These are phyloP conservation scores for Cryptus viduatorius DNA, from an alignment of 2,888 invertebrate species.

Conservation along the genomic window DNA sequence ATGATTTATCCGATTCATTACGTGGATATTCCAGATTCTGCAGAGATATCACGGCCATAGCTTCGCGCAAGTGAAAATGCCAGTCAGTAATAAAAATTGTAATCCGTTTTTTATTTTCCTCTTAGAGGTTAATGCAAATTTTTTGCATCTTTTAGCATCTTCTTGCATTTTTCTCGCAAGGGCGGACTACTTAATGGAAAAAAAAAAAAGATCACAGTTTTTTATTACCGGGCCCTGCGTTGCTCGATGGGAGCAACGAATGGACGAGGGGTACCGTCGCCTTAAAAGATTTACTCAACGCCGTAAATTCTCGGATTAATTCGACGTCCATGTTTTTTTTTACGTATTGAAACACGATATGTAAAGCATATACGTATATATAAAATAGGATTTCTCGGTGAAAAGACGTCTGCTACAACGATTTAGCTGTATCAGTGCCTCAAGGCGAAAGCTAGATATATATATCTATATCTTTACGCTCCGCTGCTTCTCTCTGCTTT, in stretches of 20 bases:
- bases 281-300: not conserved
- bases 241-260: not conserved
- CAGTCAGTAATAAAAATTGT: too few species aligned
- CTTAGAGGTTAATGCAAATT: too few species aligned
- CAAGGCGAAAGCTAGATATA: slow-evolving; percentile 2
- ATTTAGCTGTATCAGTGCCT: slow-evolving; percentile 31
- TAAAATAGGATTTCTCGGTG: slow-evolving; percentile 11
- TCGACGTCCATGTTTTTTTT: not conserved
- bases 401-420: slow-evolving; percentile 25
- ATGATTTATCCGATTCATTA: too few species aligned
- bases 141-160: too few species aligned
- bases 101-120: too few species aligned
- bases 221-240: not conserved
- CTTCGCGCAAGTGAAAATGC: too few species aligned
- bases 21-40: too few species aligned
- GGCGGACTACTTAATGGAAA: too few species aligned
- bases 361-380: not conserved
- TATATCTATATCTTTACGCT: not conserved
- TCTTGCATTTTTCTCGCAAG: too few species aligned
- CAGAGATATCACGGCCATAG: too few species aligned
- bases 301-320: slow-evolving; percentile 5
- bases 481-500: slow-evolving; percentile 14
- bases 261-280: not conserved
- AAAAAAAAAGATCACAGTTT: not conserved
- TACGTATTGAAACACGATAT: slow-evolving; percentile 3